These are phyloP conservation scores for Falco rusticolus DNA, from an alignment of 2,797 vertebrate genomes.

Conservation along the genomic window DNA sequence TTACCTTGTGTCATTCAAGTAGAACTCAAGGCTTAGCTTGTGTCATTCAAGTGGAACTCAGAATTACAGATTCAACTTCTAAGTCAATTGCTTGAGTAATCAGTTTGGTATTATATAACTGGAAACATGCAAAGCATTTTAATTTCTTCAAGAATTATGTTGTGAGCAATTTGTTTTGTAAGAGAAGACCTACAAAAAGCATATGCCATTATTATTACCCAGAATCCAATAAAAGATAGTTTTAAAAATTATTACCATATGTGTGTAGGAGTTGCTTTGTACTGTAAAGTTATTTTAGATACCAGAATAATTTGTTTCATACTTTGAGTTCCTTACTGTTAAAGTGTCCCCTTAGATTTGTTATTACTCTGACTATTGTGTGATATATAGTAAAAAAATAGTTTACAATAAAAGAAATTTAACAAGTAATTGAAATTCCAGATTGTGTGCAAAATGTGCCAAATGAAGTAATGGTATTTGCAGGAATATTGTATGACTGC, in stretches of 20 bases:
- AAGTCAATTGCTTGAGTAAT: conserved; percentile 35
- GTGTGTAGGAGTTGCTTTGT: conserved; percentile 59
- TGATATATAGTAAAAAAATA: conserved; percentile 38
- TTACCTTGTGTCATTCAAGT: neutral
- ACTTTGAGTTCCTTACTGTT: conserved; percentile 58
- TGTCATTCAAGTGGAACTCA: neutral
- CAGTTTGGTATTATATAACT: conserved; percentile 5
- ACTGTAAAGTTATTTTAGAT: conserved; percentile 65
- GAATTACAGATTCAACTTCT: neutral
- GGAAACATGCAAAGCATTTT: conserved; percentile 66
- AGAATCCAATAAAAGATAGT: conserved; percentile 66
- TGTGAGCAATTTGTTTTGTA: conserved; percentile 71
- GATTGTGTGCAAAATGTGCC: conserved; percentile 36
- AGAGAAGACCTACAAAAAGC: conserved; percentile 58
- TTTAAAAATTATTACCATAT: conserved; percentile 70
- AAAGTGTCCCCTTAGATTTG: conserved; percentile 46
- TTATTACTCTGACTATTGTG: conserved; percentile 45
- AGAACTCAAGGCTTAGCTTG: neutral
- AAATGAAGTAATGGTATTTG: conserved; percentile 62
- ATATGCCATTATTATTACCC: conserved; percentile 64
- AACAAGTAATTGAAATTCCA: conserved; percentile 64
- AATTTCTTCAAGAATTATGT: conserved; percentile 60
- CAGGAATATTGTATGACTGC: conserved; percentile 30
- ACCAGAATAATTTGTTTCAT: conserved; percentile 71
- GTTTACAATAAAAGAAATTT: conserved; percentile 50